Evolutionary conservation across 2,797 vertebrate species (phyloP), one percentile per base, ranked within the genome.

Genomic region (Acanthiza pusilla): DNA sequence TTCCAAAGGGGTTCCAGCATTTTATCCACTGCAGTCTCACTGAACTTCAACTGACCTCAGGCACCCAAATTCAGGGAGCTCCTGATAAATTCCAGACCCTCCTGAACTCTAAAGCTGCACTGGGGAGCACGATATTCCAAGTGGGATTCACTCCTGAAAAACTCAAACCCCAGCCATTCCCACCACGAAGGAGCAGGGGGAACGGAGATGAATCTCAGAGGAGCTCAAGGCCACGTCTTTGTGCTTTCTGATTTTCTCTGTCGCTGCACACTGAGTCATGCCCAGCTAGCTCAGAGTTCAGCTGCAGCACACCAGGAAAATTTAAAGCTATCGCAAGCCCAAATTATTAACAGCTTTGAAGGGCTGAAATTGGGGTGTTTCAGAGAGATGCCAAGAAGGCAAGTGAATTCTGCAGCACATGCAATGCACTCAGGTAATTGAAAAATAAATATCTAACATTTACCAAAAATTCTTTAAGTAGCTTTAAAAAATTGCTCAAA

Each of bases 211-310:
- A 78, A 85, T 94, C 87, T 65, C 87, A 73, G 61, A 67, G 92
- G 94, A 86, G 81, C 91, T 53, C 29, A 12, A 87, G 91, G 88
- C 85, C 85, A 32, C 6, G 15, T 53, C 91, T 73, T 57, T 32
- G 74, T 74, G 88, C 67, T 80, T 74, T 29, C 63, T 58, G 82
- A 36, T 53, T 73, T 68, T 89, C 80, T 78, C 16, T 95, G 5
- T 88, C 54, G 7, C 82, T 94, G 73, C 53, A 40, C 89, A 57
- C 88, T 88, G 94, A 93, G 91, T 83, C 92, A 86, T 85, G 82
- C 80, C 53, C 94, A 89, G 88, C 72, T 40, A 34, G 92, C 95
- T 94, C 91, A 96, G 89, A 92, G 88, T 75, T 92, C 76, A 88
- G 22, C 79, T 77, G 71, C 93, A 81, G 8, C 23, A 43, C 75